Evolutionary conservation across 2,888 invertebrate species (phyloP), one percentile per base, ranked within the genome.

Genomic region (Mimas tiliae): DNA sequence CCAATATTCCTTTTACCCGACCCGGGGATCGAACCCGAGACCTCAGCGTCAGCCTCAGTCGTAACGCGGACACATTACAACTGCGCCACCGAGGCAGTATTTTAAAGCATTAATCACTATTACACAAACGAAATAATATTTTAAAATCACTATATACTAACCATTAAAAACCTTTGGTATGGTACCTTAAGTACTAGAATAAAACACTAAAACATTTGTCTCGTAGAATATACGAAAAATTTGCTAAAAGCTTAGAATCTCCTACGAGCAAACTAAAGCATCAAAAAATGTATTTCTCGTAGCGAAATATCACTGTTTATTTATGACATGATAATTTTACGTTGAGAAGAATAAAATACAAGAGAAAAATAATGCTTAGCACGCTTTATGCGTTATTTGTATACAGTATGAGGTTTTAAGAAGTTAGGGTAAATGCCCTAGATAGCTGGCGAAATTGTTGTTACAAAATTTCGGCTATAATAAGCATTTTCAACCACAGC

Each of bases 301-400:
- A 38, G 11, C 38, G 42, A 11, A 42, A 58, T 50, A 19, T 58
- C 16, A 19, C 58, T 42, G 58, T 42, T 58, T 58, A 58, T 58
- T 58, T 58, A 58, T 58, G 58, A 58, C 58, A 58, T 42, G 58
- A 58, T 58, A 58, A 58, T 42, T 42, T 38, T 58, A 42, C 42
- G 58, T 38, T 3, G 55, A 55, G 42, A 27, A 33, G 27, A 58
- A 58, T 58, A 58, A 19, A 58, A 58, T 38, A 42, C 42, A 19
- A 58, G 38, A 19, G 19, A 19, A 42, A 58, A 27, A 42, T 58
- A 58, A 58, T 58, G 42, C 27, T 12, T 51, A 21, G 33, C 38
- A 42, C 38, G 58, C 16, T 16, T 11, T 38, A 42, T 16, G 55
- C 58, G 16, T 55, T 6, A 16, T 19, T 19, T 33, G 33, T 42